phyloP scores from a whole-genome alignment of 2,797 vertebrate species.

The Anomalospiza imberbis region DNA sequence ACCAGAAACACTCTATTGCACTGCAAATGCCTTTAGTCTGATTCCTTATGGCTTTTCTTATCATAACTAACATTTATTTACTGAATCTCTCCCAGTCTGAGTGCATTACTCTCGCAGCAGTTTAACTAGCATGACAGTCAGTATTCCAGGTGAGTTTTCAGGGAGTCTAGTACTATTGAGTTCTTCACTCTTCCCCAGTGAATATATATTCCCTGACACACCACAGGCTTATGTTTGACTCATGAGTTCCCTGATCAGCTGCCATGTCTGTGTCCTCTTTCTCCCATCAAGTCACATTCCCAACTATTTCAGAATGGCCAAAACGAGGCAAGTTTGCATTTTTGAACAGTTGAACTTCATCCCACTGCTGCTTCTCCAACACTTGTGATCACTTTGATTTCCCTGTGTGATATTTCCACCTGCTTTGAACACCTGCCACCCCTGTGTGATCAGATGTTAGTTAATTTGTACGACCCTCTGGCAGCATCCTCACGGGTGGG shows the following conservation, averaged over 20 bases:
- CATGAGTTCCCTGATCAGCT: background rate
- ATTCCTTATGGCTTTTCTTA: background rate
- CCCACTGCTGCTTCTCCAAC: background rate
- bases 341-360: background rate
- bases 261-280: background rate
- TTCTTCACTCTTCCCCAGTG: background rate
- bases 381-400: fast-evolving
- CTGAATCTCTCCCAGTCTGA: background rate
- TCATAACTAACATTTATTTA: background rate
- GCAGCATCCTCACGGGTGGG: background rate
- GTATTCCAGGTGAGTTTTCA: background rate
- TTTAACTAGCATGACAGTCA: background rate
- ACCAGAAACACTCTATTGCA: background rate
- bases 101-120: background rate
- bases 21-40: background rate
- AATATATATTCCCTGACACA: background rate
- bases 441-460: background rate
- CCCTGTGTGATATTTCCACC: background rate
- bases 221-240: background rate
- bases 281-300: background rate
- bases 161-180: background rate
- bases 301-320: background rate
- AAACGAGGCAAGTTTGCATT: background rate
- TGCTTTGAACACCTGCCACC: background rate
- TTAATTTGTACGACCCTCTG: background rate